Base-by-base conservation (phyloP, 2,113 vertebrate species). In the Amphiprion ocellaris region DNA sequence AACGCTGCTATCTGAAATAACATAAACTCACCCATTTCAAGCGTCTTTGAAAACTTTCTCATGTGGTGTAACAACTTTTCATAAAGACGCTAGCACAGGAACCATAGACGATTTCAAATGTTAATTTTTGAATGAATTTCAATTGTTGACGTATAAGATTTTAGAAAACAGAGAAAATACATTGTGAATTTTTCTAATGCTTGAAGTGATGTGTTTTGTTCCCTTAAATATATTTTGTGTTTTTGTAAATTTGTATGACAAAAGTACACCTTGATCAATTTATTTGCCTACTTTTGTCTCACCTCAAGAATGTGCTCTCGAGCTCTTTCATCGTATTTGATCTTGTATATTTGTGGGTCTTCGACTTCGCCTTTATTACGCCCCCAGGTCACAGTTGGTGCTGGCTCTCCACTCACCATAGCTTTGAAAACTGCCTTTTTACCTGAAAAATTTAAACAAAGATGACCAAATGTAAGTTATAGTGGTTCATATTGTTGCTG, bases 241-340 rank as follows among this genome's bases (percentile, higher is more conserved):
- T 44, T 44, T 15, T 15, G 14, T 12, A 44, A 4, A 44, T 15
- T 12, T 4, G 2, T 17, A 7, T 26, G 33, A 10, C 4, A 69
- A 44, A 46, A 69, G 24, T 17, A 69, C 15, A 4, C 41, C 11
- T 12, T 4, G 5, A 1, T 7, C 16, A 11, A 44, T 49, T 39
- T 37, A 1, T 46, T 54, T 44, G 41, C 41, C 41, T 15, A 44
- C 41, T 41, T 9, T 54, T 63, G 52, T 63, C 77, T 91, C 66
- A 95, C 97, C 96, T 98, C 94, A 10, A 99, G 90, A 74, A 95
- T 37, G 15, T 95, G 91, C 81, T 97, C 96, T 65, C 80, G 90
- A 62, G 89, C 58, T 58, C 53, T 86, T 0, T 85, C 72, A 39
- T 92, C 83, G 19, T 93, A 95, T 81, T 79, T 94, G 9, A 59